Base-by-base conservation (phyloP, 2,888 invertebrate species). In the Tachina lurida region DNA sequence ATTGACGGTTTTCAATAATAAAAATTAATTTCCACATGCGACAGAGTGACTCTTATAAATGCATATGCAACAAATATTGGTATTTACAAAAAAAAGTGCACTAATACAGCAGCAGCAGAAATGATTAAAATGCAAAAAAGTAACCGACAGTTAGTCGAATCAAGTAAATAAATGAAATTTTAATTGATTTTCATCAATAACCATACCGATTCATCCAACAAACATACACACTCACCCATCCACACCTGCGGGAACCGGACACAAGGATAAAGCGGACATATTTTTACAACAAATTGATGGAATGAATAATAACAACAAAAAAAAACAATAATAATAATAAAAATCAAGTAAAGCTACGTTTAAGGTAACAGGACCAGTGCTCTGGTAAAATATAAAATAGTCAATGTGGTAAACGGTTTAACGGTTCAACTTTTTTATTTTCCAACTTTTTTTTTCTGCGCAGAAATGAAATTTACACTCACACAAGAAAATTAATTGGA, bases 401-500 rank as follows among this genome's bases (percentile, higher is more conserved):
- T 65, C 77, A 60, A 73, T 68, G 86, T 47, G 79, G 79, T 76
- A 83, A 79, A 75, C 71, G 76, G 47, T 76, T 84, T 68, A 74
- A 73, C 52, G 60, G 17, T 63, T 65, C 39, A 80, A 63, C 19
- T 49, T 71, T 80, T 74, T 10, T 43, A 54, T 56, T 58, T 54
- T 52, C 10, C 19, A 49, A 52, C 4, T 17, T 76, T 41, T 79
- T 74, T 47, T 79, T 75, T 79, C 70, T 15, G 39, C 47, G 68
- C 39, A 80, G 70, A 81, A 74, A 81, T 77, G 56, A 77, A 78
- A 78, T 78, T 74, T 85, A 79, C 76, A 83, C 74, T 76, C 86
- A 86, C 84, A 87, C 86, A 88, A 88, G 87, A 87, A 89, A 89
- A 88, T 89, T 89, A 90, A 90, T 90, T 90, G 91, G 89, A 90